Percentiles rank a stretch among this genome's conserved stretches.
These are phyloP conservation scores for Drosophila nigromelanica DNA, from an alignment of 1,140 invertebrate species.

Conservation along the genomic window DNA sequence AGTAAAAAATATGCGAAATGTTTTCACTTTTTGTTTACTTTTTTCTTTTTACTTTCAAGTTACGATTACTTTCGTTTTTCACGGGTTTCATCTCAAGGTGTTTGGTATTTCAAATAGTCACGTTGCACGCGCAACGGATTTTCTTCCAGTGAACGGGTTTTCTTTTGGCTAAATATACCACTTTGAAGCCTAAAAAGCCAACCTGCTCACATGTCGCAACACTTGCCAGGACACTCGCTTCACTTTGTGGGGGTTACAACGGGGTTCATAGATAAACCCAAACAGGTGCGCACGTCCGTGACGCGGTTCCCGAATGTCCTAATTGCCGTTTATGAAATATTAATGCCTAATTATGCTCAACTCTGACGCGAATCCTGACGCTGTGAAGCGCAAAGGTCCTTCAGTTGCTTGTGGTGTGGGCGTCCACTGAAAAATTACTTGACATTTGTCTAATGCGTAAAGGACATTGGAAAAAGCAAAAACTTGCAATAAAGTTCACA, in stretches of 20 bases:
- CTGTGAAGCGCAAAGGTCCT: slow-evolving; percentile 4
- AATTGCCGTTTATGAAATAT: slow-evolving; percentile 77
- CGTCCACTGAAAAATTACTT: slow-evolving; percentile 16
- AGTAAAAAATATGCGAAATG: slow-evolving; percentile 57
- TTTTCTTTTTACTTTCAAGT: not conserved
- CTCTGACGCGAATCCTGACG: slow-evolving; percentile 18
- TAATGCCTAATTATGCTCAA: slow-evolving; percentile 76
- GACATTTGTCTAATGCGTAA: slow-evolving; percentile 18
- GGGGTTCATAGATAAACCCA: not conserved
- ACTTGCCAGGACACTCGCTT: too few relatives aligned
- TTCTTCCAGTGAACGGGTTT: too few relatives aligned
- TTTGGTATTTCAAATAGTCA: slow-evolving; percentile 72
- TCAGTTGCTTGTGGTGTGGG: not conserved
- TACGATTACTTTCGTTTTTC: slow-evolving; percentile 10
- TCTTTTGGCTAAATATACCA: slow-evolving; percentile 30
- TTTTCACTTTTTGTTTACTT: slow-evolving; percentile 19
- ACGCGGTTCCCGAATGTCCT: slow-evolving; percentile 23
- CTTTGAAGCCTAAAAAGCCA: slow-evolving; percentile 33
- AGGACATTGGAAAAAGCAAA: not conserved
- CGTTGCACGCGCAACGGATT: slow-evolving; percentile 50
- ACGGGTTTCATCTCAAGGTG: slow-evolving; percentile 49
- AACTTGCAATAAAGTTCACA: not conserved
- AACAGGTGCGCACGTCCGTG: slow-evolving; percentile 8
- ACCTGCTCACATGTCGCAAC: slow-evolving; percentile 13
- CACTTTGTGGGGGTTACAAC: not conserved